phyloP scores from a whole-genome alignment of 1,140 invertebrate genomes.

The Galleria mellonella region DNA sequence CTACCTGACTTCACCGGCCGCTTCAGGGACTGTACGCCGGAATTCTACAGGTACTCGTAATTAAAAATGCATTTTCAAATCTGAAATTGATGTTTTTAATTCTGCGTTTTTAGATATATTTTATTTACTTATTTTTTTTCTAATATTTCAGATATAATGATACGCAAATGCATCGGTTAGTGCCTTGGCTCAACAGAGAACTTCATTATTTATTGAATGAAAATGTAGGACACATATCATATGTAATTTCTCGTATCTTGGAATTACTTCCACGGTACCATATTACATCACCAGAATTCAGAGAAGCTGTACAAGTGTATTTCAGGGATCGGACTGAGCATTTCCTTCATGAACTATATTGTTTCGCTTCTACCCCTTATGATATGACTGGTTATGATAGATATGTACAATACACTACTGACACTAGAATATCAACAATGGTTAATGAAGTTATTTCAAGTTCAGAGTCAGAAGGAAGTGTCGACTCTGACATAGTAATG shows the following conservation, averaged over 20 bases:
- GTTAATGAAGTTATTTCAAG: conserved; percentile 62
- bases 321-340: conserved; percentile 80
- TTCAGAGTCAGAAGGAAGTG: conserved; percentile 54
- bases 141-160: conserved; percentile 84
- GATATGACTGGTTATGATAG: conserved; percentile 87
- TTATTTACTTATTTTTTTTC: conserved; percentile 10
- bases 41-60: conserved; percentile 85
- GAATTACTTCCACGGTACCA: conserved; percentile 80
- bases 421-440: conserved; percentile 40
- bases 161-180: conserved; percentile 84
- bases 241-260: conserved; percentile 81
- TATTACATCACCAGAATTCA: conserved; percentile 85
- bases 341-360: conserved; percentile 92
- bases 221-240: conserved; percentile 76
- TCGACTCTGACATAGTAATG: conserved; percentile 63
- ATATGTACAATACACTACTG: conserved; percentile 71
- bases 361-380: conserved; percentile 89
- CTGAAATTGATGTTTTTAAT: too few species aligned
- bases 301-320: conserved; percentile 75
- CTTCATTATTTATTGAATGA: conserved; percentile 81
- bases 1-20: conserved; percentile 79
- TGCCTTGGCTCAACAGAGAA: conserved; percentile 93
- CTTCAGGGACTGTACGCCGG: conserved; percentile 82
- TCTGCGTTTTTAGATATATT: too few species aligned
- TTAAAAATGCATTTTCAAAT: too few species aligned